Evolutionary conservation across 1,140 invertebrate genomes (phyloP).

Genomic region (Probaryconus sp.): DNA sequence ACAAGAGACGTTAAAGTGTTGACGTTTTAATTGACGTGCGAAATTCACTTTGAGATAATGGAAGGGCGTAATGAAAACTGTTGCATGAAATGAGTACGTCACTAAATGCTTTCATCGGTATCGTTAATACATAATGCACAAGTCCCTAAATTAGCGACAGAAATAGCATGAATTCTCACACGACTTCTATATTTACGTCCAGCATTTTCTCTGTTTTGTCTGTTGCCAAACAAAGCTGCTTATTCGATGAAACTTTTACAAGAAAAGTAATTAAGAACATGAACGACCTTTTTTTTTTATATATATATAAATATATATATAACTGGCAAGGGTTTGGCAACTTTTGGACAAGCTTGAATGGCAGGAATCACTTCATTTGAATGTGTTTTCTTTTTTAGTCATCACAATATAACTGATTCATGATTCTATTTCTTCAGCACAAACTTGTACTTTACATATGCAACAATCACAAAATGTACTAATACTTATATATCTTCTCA

Average conservation of each 20-base stretch:
- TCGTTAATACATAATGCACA: conserved; percentile 54
- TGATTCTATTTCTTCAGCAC: no score
- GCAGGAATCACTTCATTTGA: no score
- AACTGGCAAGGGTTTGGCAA: no score
- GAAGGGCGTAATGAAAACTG: conserved; percentile 43
- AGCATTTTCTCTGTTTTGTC: conserved; percentile 51
- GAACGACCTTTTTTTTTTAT: no score
- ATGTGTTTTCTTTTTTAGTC: no score
- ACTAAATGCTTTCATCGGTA: conserved; percentile 46
- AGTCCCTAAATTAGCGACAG: conserved; percentile 56
- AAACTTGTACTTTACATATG: no score
- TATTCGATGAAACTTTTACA: conserved; percentile 44
- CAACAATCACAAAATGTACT: no score
- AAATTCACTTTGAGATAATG: conserved; percentile 36
- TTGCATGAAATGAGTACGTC: conserved; percentile 47
- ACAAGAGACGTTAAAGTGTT: conserved; percentile 27
- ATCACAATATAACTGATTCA: no score
- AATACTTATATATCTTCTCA: no score
- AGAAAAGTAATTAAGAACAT: background rate
- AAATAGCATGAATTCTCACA: conserved; percentile 60
- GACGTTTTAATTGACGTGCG: conserved; percentile 39
- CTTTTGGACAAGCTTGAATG: no score
- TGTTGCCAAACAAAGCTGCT: conserved; percentile 50
- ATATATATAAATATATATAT: no score
- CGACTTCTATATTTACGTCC: conserved; percentile 55